phyloP scores from a whole-genome alignment of 2,888 invertebrate genomes.

The Oegoconia quadripuncta region DNA sequence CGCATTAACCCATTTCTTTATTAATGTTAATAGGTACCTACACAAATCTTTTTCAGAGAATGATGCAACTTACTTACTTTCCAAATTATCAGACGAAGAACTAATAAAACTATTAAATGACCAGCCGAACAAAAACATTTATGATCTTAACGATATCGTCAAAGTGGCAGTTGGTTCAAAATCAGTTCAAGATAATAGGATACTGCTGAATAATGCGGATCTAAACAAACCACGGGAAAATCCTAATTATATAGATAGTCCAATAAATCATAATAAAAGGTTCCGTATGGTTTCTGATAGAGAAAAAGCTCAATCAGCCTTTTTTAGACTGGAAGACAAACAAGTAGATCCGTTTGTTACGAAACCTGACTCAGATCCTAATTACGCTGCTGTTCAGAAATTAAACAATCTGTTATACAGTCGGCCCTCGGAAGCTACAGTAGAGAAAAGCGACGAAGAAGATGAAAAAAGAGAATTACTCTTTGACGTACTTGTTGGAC shows the following conservation, averaged over 20 bases:
- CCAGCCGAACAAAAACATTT: conserved; percentile 50
- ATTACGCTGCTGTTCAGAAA: conserved; percentile 51
- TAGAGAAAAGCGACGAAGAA: conserved; percentile 30
- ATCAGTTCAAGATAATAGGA: conserved; percentile 14
- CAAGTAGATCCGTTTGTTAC: conserved; percentile 40
- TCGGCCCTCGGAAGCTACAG: conserved; percentile 30
- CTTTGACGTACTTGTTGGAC: conserved; percentile 61
- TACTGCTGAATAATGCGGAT: conserved; percentile 12
- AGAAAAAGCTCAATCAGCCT: conserved; percentile 30
- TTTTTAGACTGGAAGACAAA: conserved; percentile 54
- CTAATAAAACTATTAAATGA: conserved; percentile 52
- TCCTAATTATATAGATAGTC: conserved; percentile 16
- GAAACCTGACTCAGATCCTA: conserved; percentile 35
- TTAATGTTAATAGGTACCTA: too few species aligned
- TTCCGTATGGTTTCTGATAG: conserved; percentile 24
- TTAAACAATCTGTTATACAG: conserved; percentile 50
- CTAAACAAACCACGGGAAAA: conserved; percentile 9
- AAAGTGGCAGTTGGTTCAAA: conserved; percentile 36
- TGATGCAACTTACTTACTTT: conserved; percentile 54
- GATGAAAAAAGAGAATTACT: conserved; percentile 54
- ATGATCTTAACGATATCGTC: conserved; percentile 49
- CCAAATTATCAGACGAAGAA: conserved; percentile 60
- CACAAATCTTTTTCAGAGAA: conserved; percentile 36
- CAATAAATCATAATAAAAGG: conserved; percentile 21
- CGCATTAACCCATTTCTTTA: too few species aligned